Base-by-base conservation (phyloP, 2,797 vertebrate genomes). In the Hypotaenidia philippensis region DNA sequence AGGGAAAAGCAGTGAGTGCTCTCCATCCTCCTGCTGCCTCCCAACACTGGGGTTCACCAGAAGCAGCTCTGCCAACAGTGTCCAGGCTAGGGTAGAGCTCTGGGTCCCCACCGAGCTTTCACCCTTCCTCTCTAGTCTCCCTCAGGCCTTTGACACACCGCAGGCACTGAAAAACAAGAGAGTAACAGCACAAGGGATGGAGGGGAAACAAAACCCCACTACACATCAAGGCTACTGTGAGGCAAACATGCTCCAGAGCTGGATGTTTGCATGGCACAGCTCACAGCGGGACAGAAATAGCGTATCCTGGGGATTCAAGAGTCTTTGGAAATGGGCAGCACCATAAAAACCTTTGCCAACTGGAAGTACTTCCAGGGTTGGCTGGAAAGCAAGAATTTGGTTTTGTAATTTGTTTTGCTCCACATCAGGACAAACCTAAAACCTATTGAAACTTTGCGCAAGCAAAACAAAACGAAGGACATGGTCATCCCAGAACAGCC, bases 361-460 rank as follows among this genome's bases (percentile, higher is more conserved):
- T 91, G 90, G 87, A 83, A 86, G 84, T 40, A 41, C 90, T 94
- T 86, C 90, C 63, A 83, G 90, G 55, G 87, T 40, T 95, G 94
- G 87, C 68, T 63, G 41, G 47, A 45, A 86, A 75, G 53, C 94
- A 93, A 76, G 63, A 95, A 95, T 83, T 71, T 50, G 29, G 59
- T 93, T 91, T 93, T 91, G 87, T 64, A 91, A 93, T 76, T 80
- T 93, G 72, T 94, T 93, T 90, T 89, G 81, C 36, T 93, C 59
- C 59, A 13, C 76, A 68, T 22, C 63, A 71, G 81, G 77, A 88
- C 26, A 79, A 50, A 75, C 55, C 57, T 27, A 22, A 90, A 83
- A 59, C 53, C 63, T 41, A 55, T 0, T 50, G 59, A 83, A 75
- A 86, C 31, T 45, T 27, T 52, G 68, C 18, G 72, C 44, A 64